Conservation (phyloP, 2,888 invertebrate genomes). For the Podabrus alpinus region DNA sequence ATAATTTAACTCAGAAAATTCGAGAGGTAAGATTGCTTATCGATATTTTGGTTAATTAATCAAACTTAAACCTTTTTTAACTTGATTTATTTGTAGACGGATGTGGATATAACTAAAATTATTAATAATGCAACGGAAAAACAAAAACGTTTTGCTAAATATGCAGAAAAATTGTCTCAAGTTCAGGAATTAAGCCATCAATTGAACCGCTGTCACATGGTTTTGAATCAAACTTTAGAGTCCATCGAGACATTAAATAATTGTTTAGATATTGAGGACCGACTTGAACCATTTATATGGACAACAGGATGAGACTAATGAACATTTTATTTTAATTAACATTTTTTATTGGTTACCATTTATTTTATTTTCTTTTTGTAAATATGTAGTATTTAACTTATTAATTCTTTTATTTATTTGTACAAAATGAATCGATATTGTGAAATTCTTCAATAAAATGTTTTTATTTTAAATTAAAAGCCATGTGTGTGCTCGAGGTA, state of each 20-base stretch:
- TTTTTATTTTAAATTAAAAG: background rate
- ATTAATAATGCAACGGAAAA: conserved; percentile 74
- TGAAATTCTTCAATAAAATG: background rate
- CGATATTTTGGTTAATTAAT: background rate
- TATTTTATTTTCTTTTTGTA: background rate
- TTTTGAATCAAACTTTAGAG: conserved; percentile 83
- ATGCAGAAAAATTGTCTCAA: conserved; percentile 83
- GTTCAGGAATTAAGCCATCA: conserved; percentile 84
- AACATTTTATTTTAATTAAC: conserved; percentile 20
- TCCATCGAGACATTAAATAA: conserved; percentile 85
- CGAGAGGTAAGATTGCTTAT: conserved; percentile 65
- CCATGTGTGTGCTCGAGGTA: too few relatives aligned
- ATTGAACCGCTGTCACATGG: conserved; percentile 77
- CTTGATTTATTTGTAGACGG: conserved; percentile 60
- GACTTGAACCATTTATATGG: conserved; percentile 89
- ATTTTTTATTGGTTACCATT: background rate
- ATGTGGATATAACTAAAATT: conserved; percentile 72
- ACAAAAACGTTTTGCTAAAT: conserved; percentile 82
- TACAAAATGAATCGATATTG: background rate
- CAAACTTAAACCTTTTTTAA: background rate
- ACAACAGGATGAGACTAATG: conserved; percentile 66
- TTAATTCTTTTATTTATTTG: background rate
- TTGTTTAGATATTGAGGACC: conserved; percentile 77
- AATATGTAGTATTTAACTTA: background rate
- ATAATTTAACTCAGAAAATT: conserved; percentile 71